Evolutionary conservation across 2,888 invertebrate species (phyloP).

Genomic region (Pantelozetes paolii): DNA sequence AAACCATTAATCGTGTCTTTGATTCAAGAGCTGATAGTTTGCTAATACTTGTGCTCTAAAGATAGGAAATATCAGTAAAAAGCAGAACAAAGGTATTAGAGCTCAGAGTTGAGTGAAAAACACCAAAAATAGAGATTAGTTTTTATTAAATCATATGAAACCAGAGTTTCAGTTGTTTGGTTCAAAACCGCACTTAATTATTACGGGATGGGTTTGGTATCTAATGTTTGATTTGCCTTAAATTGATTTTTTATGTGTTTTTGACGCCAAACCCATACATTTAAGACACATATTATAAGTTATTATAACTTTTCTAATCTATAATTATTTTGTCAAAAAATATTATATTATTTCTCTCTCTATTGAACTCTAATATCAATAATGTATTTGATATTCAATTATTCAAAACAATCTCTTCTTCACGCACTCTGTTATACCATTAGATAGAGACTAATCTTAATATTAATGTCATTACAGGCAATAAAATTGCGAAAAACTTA

Average conservation of each 20-base stretch:
- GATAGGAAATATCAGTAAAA: neutral
- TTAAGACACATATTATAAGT: neutral
- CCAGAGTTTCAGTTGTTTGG: neutral
- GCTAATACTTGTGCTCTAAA: neutral
- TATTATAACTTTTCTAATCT: no score
- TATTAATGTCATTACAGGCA: constrained; percentile 18
- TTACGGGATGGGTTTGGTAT: constrained; percentile 1
- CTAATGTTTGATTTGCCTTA: neutral
- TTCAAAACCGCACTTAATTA: constrained; percentile 18
- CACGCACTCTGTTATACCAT: neutral
- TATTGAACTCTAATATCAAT: constrained; percentile 14
- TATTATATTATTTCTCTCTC: no score
- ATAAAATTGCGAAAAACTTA: constrained; percentile 15
- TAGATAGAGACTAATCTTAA: constrained; percentile 5
- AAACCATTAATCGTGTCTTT: constrained; percentile 30
- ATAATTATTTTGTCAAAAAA: neutral
- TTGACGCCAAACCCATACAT: constrained; percentile 23
- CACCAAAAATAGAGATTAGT: neutral
- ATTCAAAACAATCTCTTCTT: constrained; percentile 5
- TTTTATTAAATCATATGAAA: neutral
- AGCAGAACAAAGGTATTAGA: no score
- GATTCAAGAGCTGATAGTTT: constrained; percentile 18
- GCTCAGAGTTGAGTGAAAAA: neutral
- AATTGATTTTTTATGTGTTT: neutral
- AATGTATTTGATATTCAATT: constrained; percentile 33